Evolutionary conservation across 2,888 invertebrate species (phyloP).

Genomic region (Nomada hirtipes): DNA sequence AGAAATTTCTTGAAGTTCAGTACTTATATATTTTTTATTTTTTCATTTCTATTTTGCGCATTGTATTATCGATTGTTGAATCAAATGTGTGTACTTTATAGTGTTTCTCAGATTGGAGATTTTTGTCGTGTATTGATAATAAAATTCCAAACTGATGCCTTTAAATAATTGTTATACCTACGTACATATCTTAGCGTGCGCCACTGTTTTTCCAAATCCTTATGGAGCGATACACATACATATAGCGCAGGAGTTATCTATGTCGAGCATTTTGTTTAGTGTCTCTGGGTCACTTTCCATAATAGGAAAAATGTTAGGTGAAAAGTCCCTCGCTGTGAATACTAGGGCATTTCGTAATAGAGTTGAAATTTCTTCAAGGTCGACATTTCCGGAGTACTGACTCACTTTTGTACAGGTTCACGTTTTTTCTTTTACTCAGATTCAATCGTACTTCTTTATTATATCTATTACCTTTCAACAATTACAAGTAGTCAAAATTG

Average conservation of each 20-base stretch:
- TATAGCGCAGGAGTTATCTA: neutral
- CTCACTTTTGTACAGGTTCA: neutral
- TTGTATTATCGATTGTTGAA: too few relatives aligned
- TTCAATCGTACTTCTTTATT: too few relatives aligned
- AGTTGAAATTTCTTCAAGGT: neutral
- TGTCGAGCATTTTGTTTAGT: neutral
- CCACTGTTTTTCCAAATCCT: neutral
- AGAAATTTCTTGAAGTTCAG: too few relatives aligned
- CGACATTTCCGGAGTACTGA: neutral
- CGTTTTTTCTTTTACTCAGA: neutral
- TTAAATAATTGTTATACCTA: too few relatives aligned
- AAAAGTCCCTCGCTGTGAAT: neutral
- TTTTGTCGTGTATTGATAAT: neutral
- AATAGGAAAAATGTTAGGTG: neutral
- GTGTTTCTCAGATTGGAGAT: too few relatives aligned
- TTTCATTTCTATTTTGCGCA: too few relatives aligned
- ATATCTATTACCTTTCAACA: too few relatives aligned
- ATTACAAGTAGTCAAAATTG: too few relatives aligned
- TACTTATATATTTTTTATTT: too few relatives aligned
- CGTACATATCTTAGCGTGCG: too few relatives aligned
- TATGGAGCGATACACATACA: neutral
- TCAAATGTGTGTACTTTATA: too few relatives aligned
- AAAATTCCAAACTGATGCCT: neutral
- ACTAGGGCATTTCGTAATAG: neutral
- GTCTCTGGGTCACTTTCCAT: neutral